phyloP scores from a whole-genome alignment of 2,797 vertebrate genomes.

The Leptoclinus maculatus region DNA sequence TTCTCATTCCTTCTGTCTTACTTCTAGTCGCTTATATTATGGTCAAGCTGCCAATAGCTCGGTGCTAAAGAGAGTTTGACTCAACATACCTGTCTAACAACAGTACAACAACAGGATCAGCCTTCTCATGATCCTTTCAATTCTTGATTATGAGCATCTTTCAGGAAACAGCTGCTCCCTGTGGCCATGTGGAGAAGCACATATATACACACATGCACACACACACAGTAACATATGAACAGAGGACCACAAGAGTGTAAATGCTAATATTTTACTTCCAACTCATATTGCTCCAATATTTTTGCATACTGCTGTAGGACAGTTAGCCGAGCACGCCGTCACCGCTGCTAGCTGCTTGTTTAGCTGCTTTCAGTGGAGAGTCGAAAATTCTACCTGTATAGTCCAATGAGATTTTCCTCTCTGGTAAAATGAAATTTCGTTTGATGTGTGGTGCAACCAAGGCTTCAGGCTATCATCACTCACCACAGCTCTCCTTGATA shows the following conservation, averaged over 20 bases:
- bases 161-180: slow-evolving; percentile 52
- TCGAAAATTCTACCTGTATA: slow-evolving; percentile 18
- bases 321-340: slow-evolving; percentile 40
- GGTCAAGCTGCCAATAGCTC: slow-evolving; percentile 57
- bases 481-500: slow-evolving; percentile 52
- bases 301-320: slow-evolving; percentile 61
- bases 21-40: slow-evolving; percentile 41
- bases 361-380: slow-evolving; percentile 72
- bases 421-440: slow-evolving; percentile 43
- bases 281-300: slow-evolving; percentile 58
- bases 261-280: slow-evolving; percentile 61
- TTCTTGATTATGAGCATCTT: slow-evolving; percentile 23
- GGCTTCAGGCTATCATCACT: slow-evolving; percentile 63
- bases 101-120: not conserved
- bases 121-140: slow-evolving; percentile 28
- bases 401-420: slow-evolving; percentile 40
- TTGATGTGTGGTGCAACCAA: slow-evolving; percentile 60
- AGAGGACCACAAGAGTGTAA: slow-evolving; percentile 77
- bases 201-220: slow-evolving; percentile 37
- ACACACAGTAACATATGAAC: slow-evolving; percentile 63
- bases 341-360: slow-evolving; percentile 56
- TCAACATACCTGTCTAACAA: slow-evolving; percentile 18
- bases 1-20: slow-evolving; percentile 44
- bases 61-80: slow-evolving; percentile 61
- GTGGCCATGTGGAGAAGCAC: slow-evolving; percentile 36